Conservation (phyloP, 2,113 vertebrate genomes). For the Ophiodon elongatus region DNA sequence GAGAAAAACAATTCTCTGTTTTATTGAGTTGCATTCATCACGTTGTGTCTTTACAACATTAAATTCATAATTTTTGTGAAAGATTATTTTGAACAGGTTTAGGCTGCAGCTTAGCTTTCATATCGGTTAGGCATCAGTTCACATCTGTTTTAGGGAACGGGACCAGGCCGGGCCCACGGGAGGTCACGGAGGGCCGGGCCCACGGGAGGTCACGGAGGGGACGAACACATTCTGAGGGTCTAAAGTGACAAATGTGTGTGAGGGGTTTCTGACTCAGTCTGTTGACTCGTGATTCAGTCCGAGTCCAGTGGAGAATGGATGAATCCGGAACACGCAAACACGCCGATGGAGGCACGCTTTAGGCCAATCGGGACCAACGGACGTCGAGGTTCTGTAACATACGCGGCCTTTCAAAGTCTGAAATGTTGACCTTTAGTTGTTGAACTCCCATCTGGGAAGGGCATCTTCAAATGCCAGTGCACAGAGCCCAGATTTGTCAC, state of each 20-base stretch:
- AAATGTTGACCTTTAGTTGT: constrained; percentile 58
- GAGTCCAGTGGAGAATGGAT: neutral
- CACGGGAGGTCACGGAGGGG: neutral
- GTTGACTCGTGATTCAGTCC: constrained; percentile 30
- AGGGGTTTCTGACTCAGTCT: constrained; percentile 28
- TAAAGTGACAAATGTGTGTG: constrained; percentile 22
- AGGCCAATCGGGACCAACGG: constrained; percentile 18
- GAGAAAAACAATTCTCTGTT: neutral
- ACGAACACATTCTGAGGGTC: constrained; percentile 30
- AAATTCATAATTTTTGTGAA: neutral
- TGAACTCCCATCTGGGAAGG: constrained; percentile 19
- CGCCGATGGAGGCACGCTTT: neutral
- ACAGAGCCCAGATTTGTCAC: constrained; percentile 36
- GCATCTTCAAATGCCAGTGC: constrained; percentile 61
- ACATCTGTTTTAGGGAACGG: neutral
- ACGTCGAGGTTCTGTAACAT: constrained; percentile 4
- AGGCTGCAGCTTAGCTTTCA: neutral
- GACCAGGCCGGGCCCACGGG: too few relatives aligned
- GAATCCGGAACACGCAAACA: constrained; percentile 11
- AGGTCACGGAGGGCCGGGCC: too few relatives aligned
- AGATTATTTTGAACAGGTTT: neutral
- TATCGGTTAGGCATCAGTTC: too few relatives aligned
- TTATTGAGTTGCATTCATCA: neutral
- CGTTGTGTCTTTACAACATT: neutral
- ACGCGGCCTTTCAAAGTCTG: constrained; percentile 44